Evolutionary conservation across 1,140 invertebrate genomes (phyloP).

Genomic region (Orius laevigatus): DNA sequence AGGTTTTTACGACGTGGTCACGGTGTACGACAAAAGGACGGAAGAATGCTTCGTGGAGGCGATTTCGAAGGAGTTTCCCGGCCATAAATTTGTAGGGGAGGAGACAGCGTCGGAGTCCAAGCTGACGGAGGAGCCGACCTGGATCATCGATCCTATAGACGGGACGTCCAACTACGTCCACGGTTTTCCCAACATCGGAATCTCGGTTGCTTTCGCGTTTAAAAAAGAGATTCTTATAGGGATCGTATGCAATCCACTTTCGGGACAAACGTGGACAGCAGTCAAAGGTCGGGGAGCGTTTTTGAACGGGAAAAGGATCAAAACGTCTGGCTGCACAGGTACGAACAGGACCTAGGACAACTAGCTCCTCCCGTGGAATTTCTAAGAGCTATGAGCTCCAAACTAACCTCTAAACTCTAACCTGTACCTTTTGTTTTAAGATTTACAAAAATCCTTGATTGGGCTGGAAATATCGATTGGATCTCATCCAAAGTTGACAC

Average conservation of each 20-base stretch:
- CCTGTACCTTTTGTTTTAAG: constrained; percentile 12
- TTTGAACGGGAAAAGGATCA: constrained; percentile 61
- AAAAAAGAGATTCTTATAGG: constrained; percentile 45
- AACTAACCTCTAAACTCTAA: no score
- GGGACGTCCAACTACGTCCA: constrained; percentile 60
- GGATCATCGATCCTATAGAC: constrained; percentile 74
- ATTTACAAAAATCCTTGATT: constrained; percentile 17
- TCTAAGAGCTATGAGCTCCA: no score
- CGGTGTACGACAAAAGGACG: constrained; percentile 85
- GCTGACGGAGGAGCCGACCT: constrained; percentile 64
- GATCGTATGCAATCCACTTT: constrained; percentile 79
- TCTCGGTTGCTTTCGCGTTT: constrained; percentile 32
- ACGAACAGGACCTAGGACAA: constrained; percentile 8
- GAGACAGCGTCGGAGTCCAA: constrained; percentile 46
- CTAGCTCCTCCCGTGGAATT: no score
- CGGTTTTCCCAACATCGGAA: constrained; percentile 41
- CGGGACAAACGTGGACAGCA: constrained; percentile 76
- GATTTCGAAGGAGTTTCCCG: constrained; percentile 58
- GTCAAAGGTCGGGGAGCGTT: constrained; percentile 72
- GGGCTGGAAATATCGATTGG: constrained; percentile 18
- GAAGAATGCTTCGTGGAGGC: constrained; percentile 68
- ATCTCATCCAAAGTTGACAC: constrained; percentile 3
- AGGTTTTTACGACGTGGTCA: constrained; percentile 82
- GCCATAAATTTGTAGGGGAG: constrained; percentile 93
- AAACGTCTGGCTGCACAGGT: constrained; percentile 49